These are phyloP conservation scores for Himalopsyche anomala DNA, from an alignment of 2,888 invertebrate species.

Conservation along the genomic window DNA sequence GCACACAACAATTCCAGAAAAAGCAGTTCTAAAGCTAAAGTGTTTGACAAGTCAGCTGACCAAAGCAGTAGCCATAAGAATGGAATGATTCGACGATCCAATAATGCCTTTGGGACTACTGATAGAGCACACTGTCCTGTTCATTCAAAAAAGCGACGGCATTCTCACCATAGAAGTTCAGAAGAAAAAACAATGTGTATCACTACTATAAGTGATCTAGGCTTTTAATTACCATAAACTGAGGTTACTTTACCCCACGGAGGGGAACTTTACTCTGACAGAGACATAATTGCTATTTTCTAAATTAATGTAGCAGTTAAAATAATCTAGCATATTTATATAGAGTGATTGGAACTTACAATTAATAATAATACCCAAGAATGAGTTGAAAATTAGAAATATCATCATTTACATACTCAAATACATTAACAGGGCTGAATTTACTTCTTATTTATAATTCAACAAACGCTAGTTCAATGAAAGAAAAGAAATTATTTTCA, in stretches of 20 bases:
- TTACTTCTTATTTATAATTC: too few relatives aligned
- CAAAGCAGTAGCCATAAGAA: slow-evolving; percentile 64
- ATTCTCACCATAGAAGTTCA: slow-evolving; percentile 55
- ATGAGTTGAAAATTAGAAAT: too few relatives aligned
- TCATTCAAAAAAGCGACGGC: slow-evolving; percentile 68
- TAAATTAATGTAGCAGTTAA: neutral
- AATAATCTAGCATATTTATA: neutral
- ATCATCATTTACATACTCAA: too few relatives aligned
- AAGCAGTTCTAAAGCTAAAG: slow-evolving; percentile 67
- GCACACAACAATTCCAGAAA: slow-evolving; percentile 68
- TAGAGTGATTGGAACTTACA: too few relatives aligned
- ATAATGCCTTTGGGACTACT: slow-evolving; percentile 63
- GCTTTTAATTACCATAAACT: slow-evolving; percentile 52
- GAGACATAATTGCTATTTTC: slow-evolving; percentile 11
- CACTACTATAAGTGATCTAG: slow-evolving; percentile 64
- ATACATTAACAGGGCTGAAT: too few relatives aligned
- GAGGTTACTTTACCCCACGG: slow-evolving; percentile 40
- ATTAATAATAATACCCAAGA: too few relatives aligned
- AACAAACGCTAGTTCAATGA: too few relatives aligned
- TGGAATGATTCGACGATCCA: slow-evolving; percentile 55
- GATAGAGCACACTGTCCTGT: slow-evolving; percentile 71
- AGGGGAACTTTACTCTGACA: neutral
- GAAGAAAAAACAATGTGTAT: slow-evolving; percentile 62
- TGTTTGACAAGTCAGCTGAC: slow-evolving; percentile 73
- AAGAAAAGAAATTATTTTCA: too few relatives aligned